A percentile compares a stretch with the other conserved stretches of the same genome.
Conservation (phyloP, 2,888 invertebrate species). For the Acleris laterana region DNA sequence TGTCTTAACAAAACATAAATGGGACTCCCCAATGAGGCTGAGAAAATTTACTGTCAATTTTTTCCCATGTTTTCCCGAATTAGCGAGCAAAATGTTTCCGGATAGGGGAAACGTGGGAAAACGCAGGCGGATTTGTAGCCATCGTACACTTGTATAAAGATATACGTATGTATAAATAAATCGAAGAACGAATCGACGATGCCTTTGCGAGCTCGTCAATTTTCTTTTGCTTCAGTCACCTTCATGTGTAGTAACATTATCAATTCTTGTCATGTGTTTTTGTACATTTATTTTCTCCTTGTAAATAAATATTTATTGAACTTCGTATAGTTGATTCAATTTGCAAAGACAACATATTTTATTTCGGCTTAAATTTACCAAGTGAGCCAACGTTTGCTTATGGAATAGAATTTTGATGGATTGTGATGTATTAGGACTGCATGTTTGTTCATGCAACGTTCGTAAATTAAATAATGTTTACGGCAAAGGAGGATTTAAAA, state of each 20-base stretch:
- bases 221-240: background rate
- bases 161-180: background rate
- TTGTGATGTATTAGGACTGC: conserved; percentile 20
- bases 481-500: background rate
- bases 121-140: conserved; percentile 9
- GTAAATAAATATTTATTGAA: background rate
- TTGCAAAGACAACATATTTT: background rate
- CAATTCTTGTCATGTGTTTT: background rate
- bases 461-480: conserved; percentile 13
- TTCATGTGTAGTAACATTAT: background rate
- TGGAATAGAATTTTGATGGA: conserved; percentile 24
- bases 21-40: conserved; percentile 11
- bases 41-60: conserved; percentile 28
- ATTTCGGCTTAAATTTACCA: conserved; percentile 18
- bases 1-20: conserved; percentile 8
- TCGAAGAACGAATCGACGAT: no score
- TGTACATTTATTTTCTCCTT: background rate
- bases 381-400: conserved; percentile 19
- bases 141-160: background rate
- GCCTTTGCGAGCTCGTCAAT: background rate
- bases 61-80: conserved; percentile 19
- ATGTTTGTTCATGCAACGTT: conserved; percentile 23
- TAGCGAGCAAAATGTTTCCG: conserved; percentile 29
- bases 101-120: conserved; percentile 22
- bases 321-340: background rate